phyloP scores from a whole-genome alignment of 2,113 vertebrate species.

The Cygnus buccinator region DNA sequence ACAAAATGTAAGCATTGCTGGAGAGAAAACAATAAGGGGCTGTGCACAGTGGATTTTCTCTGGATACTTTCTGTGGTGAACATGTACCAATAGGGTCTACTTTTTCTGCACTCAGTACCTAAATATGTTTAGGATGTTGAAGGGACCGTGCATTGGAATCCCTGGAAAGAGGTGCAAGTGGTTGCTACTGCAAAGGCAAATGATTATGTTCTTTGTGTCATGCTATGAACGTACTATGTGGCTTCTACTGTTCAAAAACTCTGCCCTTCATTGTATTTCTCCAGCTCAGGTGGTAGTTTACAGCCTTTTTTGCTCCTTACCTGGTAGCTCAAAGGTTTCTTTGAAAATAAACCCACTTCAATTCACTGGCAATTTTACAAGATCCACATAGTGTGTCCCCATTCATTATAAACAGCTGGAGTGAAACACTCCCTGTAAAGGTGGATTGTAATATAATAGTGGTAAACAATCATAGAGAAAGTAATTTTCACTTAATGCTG shows the following conservation, averaged over 20 bases:
- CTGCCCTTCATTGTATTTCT: neutral
- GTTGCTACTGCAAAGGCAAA: neutral
- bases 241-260: neutral
- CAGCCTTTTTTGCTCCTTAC: neutral
- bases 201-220: accelerated
- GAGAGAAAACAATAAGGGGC: neutral
- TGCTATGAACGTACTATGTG: neutral
- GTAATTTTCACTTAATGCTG: neutral
- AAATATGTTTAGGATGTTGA: neutral
- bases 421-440: neutral
- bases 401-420: neutral
- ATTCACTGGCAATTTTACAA: neutral
- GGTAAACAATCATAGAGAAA: neutral
- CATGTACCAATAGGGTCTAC: neutral
- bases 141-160: neutral
- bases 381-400: neutral
- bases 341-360: neutral
- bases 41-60: neutral
- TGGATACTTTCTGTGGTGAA: neutral
- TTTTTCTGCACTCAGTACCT: neutral
- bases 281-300: neutral
- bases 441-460: neutral
- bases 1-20: slow-evolving; percentile 4
- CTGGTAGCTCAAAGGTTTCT: neutral
- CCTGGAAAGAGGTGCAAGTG: neutral